Evolutionary conservation across 2,888 invertebrate species (phyloP).

Genomic region (Eupithecia vulgata): DNA sequence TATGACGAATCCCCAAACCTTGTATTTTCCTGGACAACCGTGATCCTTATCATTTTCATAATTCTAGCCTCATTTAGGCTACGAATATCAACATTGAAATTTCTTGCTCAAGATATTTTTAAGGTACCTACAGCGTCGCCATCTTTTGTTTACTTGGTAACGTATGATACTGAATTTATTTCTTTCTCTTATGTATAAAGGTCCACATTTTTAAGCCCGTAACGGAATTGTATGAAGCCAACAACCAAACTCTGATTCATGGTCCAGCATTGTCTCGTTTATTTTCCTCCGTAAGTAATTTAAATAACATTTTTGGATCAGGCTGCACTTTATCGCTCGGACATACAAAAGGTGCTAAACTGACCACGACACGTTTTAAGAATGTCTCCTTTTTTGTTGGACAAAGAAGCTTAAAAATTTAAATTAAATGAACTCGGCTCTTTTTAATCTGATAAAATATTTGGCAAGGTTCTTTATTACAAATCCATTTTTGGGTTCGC

Average conservation of each 20-base stretch:
- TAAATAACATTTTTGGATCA: conserved; percentile 42
- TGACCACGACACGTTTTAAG: conserved; percentile 23
- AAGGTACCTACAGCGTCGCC: no score
- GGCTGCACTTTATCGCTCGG: conserved; percentile 37
- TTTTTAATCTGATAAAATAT: conserved; percentile 14
- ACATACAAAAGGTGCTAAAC: conserved; percentile 36
- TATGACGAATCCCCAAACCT: background rate
- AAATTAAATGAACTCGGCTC: conserved; percentile 18
- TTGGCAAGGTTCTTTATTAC: background rate
- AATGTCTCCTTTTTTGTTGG: conserved; percentile 16
- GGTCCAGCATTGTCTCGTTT: conserved; percentile 40
- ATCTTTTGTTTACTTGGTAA: no score
- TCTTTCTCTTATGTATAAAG: background rate
- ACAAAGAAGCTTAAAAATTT: conserved; percentile 16
- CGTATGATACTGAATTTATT: background rate
- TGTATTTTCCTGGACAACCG: no score
- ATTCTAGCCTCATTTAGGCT: background rate
- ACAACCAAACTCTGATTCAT: conserved; percentile 46
- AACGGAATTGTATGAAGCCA: conserved; percentile 47
- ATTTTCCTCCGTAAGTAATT: conserved; percentile 33
- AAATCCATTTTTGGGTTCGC: background rate
- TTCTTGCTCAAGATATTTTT: background rate
- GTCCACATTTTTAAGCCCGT: conserved; percentile 28
- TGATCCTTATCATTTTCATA: background rate
- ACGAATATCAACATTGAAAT: background rate